phyloP scores from a whole-genome alignment of 2,113 vertebrate genomes.

The Antechinus flavipes region DNA sequence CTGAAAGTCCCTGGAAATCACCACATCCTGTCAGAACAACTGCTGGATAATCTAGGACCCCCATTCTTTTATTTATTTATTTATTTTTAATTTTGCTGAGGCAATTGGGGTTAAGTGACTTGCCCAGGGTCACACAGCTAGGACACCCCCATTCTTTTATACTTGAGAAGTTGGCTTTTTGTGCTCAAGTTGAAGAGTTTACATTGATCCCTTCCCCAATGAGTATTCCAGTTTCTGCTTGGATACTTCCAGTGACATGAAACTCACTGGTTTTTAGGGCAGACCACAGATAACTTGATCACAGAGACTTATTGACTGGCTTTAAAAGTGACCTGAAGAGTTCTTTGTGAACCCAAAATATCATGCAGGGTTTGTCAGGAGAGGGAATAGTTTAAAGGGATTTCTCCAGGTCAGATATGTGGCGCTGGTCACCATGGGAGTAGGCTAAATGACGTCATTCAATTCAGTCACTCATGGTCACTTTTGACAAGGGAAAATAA shows the following conservation, averaged over 20 bases:
- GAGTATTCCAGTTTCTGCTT: background rate
- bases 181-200: background rate
- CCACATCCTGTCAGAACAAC: background rate
- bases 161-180: background rate
- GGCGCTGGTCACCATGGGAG: background rate
- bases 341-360: background rate
- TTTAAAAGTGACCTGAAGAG: background rate
- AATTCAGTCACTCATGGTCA: background rate
- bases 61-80: background rate
- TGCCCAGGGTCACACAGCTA: too few relatives aligned
- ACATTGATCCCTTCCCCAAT: background rate
- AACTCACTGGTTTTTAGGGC: background rate
- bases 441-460: background rate
- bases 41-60: background rate
- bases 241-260: background rate
- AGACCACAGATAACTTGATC: background rate
- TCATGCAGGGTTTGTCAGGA: background rate
- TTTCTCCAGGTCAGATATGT: background rate
- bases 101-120: too few relatives aligned
- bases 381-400: fast-evolving
- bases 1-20: background rate
- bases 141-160: background rate
- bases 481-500: background rate
- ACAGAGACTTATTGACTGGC: too few relatives aligned
- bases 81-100: too few relatives aligned